Evolutionary conservation across 64 coral and sea anemone genomes (phyloP), one percentile per base, ranked within the genome.

Genomic region (Stichodactyla mertensii): DNA sequence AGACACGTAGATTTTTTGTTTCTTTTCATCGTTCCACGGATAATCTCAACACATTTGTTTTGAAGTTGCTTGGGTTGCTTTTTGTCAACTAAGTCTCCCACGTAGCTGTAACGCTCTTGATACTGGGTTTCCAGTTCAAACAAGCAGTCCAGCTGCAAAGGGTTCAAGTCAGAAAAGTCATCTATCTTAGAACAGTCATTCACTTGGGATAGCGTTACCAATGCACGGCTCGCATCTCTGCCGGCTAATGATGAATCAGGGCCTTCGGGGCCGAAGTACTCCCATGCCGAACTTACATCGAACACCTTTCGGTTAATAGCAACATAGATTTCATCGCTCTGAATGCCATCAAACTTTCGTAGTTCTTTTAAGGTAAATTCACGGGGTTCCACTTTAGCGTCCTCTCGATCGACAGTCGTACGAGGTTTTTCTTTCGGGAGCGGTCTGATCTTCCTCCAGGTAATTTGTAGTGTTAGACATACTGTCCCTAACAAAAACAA

Each of bases 241-340:
- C 96, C 96, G 10, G 96, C 93, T 52, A 99, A 67, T 23, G 83
- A 82, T 13, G 64, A 67, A 36, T 95, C 91, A 1, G 92, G 66
- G 55, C 93, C 86, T 15, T 86, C 90, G 5, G 89, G 88, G 15
- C 88, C 91, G n/a, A 92, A 94, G 78, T 90, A 92, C 31, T 87
- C 83, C 67, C 78, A 87, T 45, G 93, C 89, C 14, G 82, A 82
- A 54, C 87, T 95, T 54, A 94, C 93, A 66, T 99, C 96, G 54
- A 99, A 99, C 62, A 92, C 91, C 45, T 95, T 94, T 45, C 93
- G 89, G 91, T 99, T 99, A 31, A 99, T 61, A 6, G 96, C 96
- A 15, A 99, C 86, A 88, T 99, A 99, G 26, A 99, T 99, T 31
- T 79, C 85, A 19, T 87, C 52, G 9, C 59, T 55, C 86, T 86